Conservation (phyloP, 2,113 vertebrate genomes). For the Microtus richardsoni region DNA sequence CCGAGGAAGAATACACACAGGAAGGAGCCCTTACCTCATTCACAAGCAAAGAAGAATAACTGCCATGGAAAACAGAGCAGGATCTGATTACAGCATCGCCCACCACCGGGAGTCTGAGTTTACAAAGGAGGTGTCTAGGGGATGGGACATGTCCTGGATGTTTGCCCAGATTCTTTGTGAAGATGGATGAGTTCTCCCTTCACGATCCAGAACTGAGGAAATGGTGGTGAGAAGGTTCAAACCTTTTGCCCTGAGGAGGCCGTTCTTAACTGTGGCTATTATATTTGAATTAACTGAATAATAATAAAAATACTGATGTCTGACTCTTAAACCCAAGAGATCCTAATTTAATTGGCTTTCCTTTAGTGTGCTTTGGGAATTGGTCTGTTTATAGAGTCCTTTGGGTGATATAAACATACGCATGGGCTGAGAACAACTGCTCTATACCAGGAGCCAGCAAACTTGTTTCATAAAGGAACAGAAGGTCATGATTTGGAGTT, state of each 20-base stretch:
- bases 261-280: neutral
- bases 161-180: neutral
- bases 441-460: neutral
- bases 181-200: neutral
- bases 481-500: neutral
- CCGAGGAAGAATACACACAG: neutral
- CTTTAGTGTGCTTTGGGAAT: neutral
- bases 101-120: neutral
- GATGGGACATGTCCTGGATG: neutral
- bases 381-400: neutral
- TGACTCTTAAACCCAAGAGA: neutral
- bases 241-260: neutral
- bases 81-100: neutral
- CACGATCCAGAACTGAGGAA: neutral
- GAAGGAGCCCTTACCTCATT: neutral
- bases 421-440: neutral
- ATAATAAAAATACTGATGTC: neutral
- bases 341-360: conserved; percentile 41
- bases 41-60: neutral
- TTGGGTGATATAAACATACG: neutral
- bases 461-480: neutral
- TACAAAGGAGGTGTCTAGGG: neutral
- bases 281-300: neutral
- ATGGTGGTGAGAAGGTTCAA: neutral
- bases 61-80: neutral